Percentiles rank a stretch among this genome's conserved stretches.
phyloP scores from a whole-genome alignment of 2,888 invertebrate species.

The Heteromyza rotundicornis region DNA sequence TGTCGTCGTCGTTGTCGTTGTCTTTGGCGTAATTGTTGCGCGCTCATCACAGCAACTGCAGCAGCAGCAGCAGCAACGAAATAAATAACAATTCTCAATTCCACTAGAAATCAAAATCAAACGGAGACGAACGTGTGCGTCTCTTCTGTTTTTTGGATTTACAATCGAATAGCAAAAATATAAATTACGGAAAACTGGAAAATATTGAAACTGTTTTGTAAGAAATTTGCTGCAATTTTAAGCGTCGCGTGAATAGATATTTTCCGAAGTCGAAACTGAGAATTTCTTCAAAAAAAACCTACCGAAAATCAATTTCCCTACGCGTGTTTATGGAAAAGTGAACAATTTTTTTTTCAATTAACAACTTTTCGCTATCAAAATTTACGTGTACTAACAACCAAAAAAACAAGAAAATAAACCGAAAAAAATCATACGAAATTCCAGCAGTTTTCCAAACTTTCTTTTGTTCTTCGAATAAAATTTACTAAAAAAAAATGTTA shows the following conservation, averaged over 20 bases:
- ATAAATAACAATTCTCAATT: slow-evolving; percentile 15
- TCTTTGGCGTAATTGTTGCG: not conserved
- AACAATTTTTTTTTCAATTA: too few species aligned
- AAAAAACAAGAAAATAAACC: not conserved
- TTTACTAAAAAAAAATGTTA: too few species aligned
- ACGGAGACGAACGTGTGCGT: slow-evolving; percentile 26
- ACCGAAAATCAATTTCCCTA: too few species aligned
- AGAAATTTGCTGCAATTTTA: too few species aligned
- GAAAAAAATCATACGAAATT: too few species aligned
- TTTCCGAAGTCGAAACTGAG: not conserved
- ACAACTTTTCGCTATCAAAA: not conserved
- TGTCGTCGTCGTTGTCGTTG: slow-evolving; percentile 36
- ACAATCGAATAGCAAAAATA: slow-evolving; percentile 13
- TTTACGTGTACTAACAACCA: not conserved
- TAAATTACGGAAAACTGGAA: not conserved
- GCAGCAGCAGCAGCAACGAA: slow-evolving; percentile 2
- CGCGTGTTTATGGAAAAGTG: too few species aligned
- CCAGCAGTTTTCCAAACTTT: too few species aligned
- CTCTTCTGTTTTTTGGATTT: slow-evolving; percentile 23
- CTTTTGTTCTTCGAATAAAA: too few species aligned
- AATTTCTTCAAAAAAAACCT: too few species aligned
- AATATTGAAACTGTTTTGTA: not conserved
- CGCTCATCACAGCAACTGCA: not conserved
- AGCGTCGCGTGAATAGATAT: too few species aligned
- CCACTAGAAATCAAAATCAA: not conserved